phyloP scores from a whole-genome alignment of 1,140 invertebrate species.

The Aphaenogaster floridana region DNA sequence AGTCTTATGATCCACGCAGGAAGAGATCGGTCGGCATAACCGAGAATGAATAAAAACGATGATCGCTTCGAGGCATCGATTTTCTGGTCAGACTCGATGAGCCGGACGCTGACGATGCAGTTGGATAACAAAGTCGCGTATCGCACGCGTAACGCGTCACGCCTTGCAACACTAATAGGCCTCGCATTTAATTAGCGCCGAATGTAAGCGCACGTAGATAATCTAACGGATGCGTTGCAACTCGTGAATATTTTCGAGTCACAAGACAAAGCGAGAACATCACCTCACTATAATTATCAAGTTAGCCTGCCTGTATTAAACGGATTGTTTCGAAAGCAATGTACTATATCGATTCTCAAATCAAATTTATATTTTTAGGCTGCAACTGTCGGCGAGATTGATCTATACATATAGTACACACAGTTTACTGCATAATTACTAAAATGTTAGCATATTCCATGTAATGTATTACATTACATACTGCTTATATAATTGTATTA shows the following conservation, averaged over 20 bases:
- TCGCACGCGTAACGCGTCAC: conserved; percentile 32
- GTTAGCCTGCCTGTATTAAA: neutral
- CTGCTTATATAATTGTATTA: neutral
- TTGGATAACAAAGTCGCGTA: conserved; percentile 54
- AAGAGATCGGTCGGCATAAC: conserved; percentile 36
- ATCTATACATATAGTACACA: neutral
- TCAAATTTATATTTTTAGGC: neutral
- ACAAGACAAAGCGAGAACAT: conserved; percentile 12
- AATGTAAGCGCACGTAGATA: conserved; percentile 22
- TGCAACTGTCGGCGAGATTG: neutral
- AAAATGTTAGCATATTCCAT: neutral
- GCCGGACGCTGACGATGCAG: conserved; percentile 50
- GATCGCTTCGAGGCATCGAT: conserved; percentile 45
- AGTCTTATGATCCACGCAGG: conserved; percentile 54
- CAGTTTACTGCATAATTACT: neutral
- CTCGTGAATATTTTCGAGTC: conserved; percentile 2
- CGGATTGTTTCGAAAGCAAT: neutral
- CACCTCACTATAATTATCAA: conserved; percentile 29
- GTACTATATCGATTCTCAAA: neutral
- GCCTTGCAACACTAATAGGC: conserved; percentile 10
- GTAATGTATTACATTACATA: neutral
- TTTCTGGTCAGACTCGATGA: conserved; percentile 36
- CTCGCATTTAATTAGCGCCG: conserved; percentile 41
- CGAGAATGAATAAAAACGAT: conserved; percentile 66
- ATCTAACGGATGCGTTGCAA: conserved; percentile 22